Percentiles rank a stretch among this genome's conserved stretches.
phyloP scores from a whole-genome alignment of 2,888 invertebrate genomes.

The Ophion obscuratus region DNA sequence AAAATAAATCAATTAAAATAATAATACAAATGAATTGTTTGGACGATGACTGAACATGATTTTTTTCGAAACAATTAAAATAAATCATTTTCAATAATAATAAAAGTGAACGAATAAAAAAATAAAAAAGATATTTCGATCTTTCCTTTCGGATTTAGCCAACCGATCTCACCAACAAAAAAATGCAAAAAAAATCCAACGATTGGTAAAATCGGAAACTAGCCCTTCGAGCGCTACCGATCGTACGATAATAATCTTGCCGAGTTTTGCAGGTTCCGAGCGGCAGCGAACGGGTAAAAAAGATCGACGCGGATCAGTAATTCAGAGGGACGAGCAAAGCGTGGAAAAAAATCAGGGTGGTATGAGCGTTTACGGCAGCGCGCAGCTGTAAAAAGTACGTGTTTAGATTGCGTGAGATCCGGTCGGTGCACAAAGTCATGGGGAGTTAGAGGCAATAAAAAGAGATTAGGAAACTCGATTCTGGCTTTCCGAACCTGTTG shows the following conservation, averaged over 20 bases:
- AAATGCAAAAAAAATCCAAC: no score
- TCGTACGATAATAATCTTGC: background rate
- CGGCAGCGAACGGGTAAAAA: background rate
- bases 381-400: constrained; percentile 61
- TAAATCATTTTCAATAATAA: no score
- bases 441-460: constrained; percentile 81
- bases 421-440: constrained; percentile 73
- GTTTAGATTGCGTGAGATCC: constrained; percentile 76
- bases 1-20: background rate
- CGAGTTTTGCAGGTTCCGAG: background rate
- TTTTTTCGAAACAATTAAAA: no score
- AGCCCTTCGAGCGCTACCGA: background rate
- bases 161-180: no score
- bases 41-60: no score
- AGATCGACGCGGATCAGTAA: constrained; percentile 44
- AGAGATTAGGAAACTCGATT: constrained; percentile 81
- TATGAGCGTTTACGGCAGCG: constrained; percentile 51
- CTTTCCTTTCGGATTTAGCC: no score
- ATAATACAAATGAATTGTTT: no score
- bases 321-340: constrained; percentile 46
- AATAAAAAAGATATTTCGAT: no score
- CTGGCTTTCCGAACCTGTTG: constrained; percentile 62
- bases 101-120: no score
- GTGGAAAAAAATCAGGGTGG: constrained; percentile 39
- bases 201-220: background rate